Evolutionary conservation across 2,797 vertebrate genomes (phyloP), one percentile per base, ranked within the genome.

Genomic region (Sebastes paucispinis): DNA sequence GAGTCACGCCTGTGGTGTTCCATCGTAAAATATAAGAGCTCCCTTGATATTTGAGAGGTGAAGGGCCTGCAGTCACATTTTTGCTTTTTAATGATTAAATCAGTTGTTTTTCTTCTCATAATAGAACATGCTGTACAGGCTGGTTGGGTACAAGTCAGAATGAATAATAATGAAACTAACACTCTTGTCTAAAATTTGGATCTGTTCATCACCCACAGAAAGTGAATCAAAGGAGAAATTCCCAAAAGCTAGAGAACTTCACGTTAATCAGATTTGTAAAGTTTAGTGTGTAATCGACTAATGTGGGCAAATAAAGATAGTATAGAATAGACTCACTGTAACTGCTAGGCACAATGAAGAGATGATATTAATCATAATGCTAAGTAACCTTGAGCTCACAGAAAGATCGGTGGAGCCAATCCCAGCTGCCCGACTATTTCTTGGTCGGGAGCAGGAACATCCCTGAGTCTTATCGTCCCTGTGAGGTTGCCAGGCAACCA

Each of bases 11-110:
- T 80, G 25, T 62, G 58, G 54, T 80, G 65, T 39, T 58, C 73
- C 64, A 59, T 84, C 60, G 27, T 68, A 74, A 79, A 65, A 64
- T 66, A 16, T n/a, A 71, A 79, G 25, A 73, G 25, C 43, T 65
- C 39, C 39, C 54, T 59, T 80, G 75, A 74, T 32, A 47, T 55
- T 67, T 62, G 25, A 74, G 12, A 88, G 20, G 50, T 20, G 31
- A 75, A 63, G 8, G 24, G 29, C 34, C 27, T 54, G 6, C 5
- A 47, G 55, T 78, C 8, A 36, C 14, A 14, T 39, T 16, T 81
- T 50, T 47, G n/a, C n/a, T 72, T 68, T 69, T 55, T 29, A 63
- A 18, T 73, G 55, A 80, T 47, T 54, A 27, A 34, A 69, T 72
- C 39, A 32, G 20, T 43, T 31, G 16, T 43, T 31, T 69, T 18